Percentiles rank a stretch among this genome's conserved stretches.
Conservation (phyloP, 2,113 vertebrate genomes). For the Dipodomys stephensi region DNA sequence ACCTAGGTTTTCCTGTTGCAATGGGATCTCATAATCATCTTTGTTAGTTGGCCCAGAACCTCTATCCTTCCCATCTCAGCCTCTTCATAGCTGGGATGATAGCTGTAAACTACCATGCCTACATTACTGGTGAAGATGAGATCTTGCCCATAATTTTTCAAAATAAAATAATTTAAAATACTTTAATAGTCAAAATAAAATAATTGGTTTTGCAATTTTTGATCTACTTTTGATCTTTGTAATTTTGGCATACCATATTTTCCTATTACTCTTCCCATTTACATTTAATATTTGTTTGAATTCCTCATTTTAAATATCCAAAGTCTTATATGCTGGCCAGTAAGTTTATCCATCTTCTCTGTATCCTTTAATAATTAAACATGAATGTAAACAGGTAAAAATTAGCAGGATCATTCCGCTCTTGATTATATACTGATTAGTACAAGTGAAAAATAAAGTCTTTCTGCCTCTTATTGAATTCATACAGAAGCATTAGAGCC, state of each 20-base stretch:
- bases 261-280: constrained; percentile 29
- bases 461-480: background rate
- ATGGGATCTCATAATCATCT: no score
- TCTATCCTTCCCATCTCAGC: no score
- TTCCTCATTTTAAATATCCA: constrained; percentile 26
- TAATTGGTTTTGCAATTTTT: background rate
- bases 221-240: background rate
- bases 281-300: constrained; percentile 25
- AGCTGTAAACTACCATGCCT: no score
- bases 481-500: background rate
- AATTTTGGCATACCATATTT: background rate
- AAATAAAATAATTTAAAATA: no score
- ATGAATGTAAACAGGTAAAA: background rate
- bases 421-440: background rate
- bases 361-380: background rate
- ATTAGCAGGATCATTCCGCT: background rate
- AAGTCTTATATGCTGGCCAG: background rate
- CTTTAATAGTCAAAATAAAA: background rate
- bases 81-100: no score
- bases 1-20: no score
- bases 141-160: background rate
- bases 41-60: no score
- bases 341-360: no score
- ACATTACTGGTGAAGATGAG: no score
- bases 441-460: background rate